A percentile compares a stretch with the other conserved stretches of the same genome.
phyloP scores from a whole-genome alignment of 37 sponge, comb jelly and placozoan species.

The Crambe crambe region DNA sequence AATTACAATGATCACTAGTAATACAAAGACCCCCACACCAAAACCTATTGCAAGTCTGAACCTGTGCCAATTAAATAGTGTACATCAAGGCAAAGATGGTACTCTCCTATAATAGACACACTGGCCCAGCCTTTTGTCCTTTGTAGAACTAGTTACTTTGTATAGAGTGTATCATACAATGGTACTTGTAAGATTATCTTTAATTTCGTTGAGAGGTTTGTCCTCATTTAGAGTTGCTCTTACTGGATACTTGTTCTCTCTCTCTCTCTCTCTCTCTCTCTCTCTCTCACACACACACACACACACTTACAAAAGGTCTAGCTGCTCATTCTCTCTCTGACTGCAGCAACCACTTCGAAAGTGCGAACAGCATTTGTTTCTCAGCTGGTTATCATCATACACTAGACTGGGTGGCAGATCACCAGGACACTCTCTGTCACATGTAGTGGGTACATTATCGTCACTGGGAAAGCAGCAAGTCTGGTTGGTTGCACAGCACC shows the following conservation, averaged over 20 bases:
- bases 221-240: no score
- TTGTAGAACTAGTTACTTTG: no score
- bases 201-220: no score
- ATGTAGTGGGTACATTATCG: background rate
- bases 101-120: no score
- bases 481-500: background rate
- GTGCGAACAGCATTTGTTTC: constrained; percentile 34
- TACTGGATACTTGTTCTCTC: no score
- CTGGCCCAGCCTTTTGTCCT: no score
- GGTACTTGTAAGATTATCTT: no score
- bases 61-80: constrained; percentile 1
- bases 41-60: constrained; percentile 22
- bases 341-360: constrained; percentile 39
- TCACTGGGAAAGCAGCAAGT: background rate
- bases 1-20: background rate
- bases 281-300: no score
- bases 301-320: constrained; percentile 16
- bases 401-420: background rate
- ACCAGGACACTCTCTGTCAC: constrained; percentile 7
- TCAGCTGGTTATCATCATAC: background rate
- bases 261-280: no score
- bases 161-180: no score
- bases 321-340: constrained; percentile 50
- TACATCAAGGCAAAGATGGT: background rate
- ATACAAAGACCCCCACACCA: background rate